phyloP scores from a whole-genome alignment of 2,797 vertebrate species.

The Cygnus olor region DNA sequence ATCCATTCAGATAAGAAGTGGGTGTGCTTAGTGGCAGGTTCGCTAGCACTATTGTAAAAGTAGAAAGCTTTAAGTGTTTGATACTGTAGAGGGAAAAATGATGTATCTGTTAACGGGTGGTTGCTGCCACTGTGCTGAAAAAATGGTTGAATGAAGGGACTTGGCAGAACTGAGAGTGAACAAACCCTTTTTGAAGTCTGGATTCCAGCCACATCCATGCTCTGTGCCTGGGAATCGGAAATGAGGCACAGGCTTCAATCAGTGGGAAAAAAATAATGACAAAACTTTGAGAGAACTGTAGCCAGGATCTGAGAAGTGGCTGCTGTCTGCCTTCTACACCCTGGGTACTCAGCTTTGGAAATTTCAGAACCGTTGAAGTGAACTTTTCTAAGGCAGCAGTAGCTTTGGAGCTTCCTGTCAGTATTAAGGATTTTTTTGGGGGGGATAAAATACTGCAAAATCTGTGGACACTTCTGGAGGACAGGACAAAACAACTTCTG shows the following conservation, averaged over 20 bases:
- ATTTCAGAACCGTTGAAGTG: not conserved
- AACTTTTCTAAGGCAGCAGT: not conserved
- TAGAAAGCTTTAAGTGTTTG: not conserved
- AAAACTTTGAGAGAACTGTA: not conserved
- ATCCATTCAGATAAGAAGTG: not conserved
- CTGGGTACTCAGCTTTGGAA: not conserved
- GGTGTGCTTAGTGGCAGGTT: not conserved
- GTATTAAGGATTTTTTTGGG: not conserved
- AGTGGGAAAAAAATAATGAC: not conserved
- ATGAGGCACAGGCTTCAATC: not conserved
- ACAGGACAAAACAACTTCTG: not conserved
- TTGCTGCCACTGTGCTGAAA: not conserved
- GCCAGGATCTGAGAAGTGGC: not conserved
- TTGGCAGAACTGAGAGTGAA: not conserved
- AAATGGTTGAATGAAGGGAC: not conserved
- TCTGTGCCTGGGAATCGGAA: not conserved
- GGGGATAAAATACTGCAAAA: not conserved
- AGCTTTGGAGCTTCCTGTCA: not conserved
- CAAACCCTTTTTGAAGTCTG: not conserved
- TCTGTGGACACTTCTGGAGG: not conserved
- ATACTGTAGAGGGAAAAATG: not conserved
- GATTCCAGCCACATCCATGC: not conserved
- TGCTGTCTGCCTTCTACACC: not conserved
- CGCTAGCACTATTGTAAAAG: not conserved
- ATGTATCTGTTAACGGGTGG: not conserved